Evolutionary conservation across 2,888 invertebrate species (phyloP).

Genomic region (Tineola bisselliella): DNA sequence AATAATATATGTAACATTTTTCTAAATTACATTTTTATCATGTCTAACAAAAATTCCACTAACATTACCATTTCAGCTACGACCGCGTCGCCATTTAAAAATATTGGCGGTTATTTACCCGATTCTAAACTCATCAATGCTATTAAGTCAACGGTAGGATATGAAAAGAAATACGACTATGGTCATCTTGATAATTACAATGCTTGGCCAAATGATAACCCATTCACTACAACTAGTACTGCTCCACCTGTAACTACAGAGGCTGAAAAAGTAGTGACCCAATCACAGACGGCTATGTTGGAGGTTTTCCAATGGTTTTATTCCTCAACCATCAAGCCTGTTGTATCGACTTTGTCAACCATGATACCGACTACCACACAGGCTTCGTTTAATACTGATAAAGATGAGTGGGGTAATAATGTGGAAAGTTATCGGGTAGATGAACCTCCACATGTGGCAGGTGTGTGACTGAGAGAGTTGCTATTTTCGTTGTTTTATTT

Average conservation of each 20-base stretch:
- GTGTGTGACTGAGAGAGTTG: slow-evolving; percentile 63
- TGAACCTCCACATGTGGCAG: slow-evolving; percentile 63
- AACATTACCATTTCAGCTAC: slow-evolving; percentile 57
- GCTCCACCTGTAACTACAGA: slow-evolving; percentile 52
- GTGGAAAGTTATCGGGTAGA: slow-evolving; percentile 62
- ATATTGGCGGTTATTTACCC: slow-evolving; percentile 53
- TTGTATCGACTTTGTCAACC: slow-evolving; percentile 48
- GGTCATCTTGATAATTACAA: slow-evolving; percentile 46
- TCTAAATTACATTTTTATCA: not conserved
- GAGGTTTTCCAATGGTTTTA: slow-evolving; percentile 64
- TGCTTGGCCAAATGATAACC: slow-evolving; percentile 61
- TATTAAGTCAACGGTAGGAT: slow-evolving; percentile 60
- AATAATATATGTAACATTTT: not conserved
- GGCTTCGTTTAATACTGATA: slow-evolving; percentile 44
- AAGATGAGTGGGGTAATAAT: slow-evolving; percentile 60
- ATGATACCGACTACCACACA: slow-evolving; percentile 39
- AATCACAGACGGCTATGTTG: slow-evolving; percentile 60
- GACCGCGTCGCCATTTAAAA: slow-evolving; percentile 53
- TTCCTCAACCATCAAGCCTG: slow-evolving; percentile 57
- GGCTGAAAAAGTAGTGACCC: slow-evolving; percentile 51
- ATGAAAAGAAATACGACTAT: slow-evolving; percentile 47
- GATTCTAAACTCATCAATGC: slow-evolving; percentile 63
- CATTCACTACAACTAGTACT: slow-evolving; percentile 48
- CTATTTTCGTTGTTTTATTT: slow-evolving; percentile 37
- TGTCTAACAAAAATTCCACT: not conserved